Evolutionary conservation across 2,888 invertebrate species (phyloP).

Genomic region (Adelphocoris suturalis): DNA sequence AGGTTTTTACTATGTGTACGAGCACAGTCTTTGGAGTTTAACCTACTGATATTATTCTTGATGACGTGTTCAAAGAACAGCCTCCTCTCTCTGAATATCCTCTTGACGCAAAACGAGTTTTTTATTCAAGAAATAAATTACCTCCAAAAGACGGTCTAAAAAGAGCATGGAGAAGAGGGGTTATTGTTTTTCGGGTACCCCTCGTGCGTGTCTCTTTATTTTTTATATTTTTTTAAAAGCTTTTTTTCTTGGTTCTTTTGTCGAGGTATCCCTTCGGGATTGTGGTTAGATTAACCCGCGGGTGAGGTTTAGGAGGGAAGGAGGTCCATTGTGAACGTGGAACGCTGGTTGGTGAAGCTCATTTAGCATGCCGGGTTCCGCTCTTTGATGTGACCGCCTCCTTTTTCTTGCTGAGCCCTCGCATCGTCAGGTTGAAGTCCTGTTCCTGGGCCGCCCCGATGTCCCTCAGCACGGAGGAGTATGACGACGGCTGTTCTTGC

Average conservation of each 20-base stretch:
- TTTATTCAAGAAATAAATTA: constrained; percentile 49
- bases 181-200: constrained; percentile 35
- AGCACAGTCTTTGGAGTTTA: too few species aligned
- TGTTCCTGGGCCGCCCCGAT: constrained; percentile 40
- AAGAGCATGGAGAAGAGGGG: background rate
- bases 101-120: constrained; percentile 30
- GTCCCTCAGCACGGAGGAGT: constrained; percentile 64
- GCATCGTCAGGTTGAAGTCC: constrained; percentile 34
- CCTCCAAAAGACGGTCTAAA: background rate
- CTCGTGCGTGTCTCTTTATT: constrained; percentile 16
- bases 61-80: background rate
- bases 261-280: background rate
- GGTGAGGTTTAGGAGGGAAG: constrained; percentile 9
- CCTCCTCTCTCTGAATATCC: constrained; percentile 4
- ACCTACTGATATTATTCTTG: too few species aligned
- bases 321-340: constrained; percentile 3
- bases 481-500: constrained; percentile 62
- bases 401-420: constrained; percentile 61
- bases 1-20: too few species aligned
- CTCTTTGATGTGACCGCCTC: constrained; percentile 66
- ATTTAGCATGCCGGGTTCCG: constrained; percentile 62
- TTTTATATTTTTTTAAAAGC: constrained; percentile 23
- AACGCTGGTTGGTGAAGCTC: constrained; percentile 7
- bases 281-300: constrained; percentile 36
- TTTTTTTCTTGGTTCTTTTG: constrained; percentile 37